These are phyloP conservation scores for Phasia obesa DNA, from an alignment of 2,888 invertebrate species.

Conservation along the genomic window DNA sequence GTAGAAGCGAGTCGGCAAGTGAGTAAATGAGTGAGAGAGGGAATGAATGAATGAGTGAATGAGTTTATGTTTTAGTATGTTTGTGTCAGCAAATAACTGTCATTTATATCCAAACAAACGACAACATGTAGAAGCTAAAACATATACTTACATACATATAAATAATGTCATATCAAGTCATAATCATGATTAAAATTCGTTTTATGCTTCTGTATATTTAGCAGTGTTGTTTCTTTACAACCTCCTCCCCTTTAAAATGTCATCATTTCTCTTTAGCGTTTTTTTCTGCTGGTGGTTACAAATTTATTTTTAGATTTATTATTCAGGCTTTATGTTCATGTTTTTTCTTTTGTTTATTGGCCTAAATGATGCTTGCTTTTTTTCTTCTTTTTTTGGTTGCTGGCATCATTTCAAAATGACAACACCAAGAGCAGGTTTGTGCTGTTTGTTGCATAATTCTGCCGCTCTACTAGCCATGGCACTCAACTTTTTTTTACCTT, in stretches of 20 bases:
- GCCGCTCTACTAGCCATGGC: slow-evolving; percentile 8
- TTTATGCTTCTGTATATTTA: neutral
- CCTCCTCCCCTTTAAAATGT: neutral
- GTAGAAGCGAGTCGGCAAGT: neutral
- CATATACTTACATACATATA: slow-evolving; percentile 13
- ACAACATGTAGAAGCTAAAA: neutral
- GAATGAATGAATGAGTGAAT: neutral
- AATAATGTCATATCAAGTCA: slow-evolving; percentile 64
- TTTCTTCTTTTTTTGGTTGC: neutral
- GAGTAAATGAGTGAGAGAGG: neutral
- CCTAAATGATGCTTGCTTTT: slow-evolving; percentile 30
- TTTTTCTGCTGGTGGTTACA: slow-evolving; percentile 41
- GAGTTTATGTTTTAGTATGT: slow-evolving; percentile 31
- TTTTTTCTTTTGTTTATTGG: slow-evolving; percentile 12
- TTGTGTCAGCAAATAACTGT: slow-evolving; percentile 50
- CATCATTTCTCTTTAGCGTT: neutral
- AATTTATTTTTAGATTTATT: slow-evolving; percentile 58
- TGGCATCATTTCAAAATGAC: slow-evolving; percentile 59
- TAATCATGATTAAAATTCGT: slow-evolving; percentile 68
- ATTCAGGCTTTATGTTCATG: slow-evolving; percentile 24
- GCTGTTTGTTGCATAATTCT: slow-evolving; percentile 29
- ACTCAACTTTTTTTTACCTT: slow-evolving; percentile 44
- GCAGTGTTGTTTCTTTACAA: neutral
- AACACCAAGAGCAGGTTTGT: slow-evolving; percentile 36
- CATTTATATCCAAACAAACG: slow-evolving; percentile 44